Evolutionary conservation across 2,113 vertebrate genomes (phyloP).

Genomic region (Cebus imitator): DNA sequence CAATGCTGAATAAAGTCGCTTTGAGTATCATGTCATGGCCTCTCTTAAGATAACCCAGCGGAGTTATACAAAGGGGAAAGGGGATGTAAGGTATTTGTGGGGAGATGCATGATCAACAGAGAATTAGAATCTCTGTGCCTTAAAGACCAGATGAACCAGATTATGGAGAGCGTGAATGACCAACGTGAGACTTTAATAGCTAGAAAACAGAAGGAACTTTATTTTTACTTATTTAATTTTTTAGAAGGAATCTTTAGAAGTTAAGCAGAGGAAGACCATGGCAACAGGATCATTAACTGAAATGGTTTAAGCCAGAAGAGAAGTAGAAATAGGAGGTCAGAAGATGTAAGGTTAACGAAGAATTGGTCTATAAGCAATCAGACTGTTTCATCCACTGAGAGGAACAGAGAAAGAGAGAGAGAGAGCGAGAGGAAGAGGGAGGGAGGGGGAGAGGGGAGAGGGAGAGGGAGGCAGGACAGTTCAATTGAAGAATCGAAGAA

Average conservation of each 20-base stretch:
- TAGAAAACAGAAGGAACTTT: background rate
- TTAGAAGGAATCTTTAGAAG: background rate
- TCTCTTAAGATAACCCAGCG: background rate
- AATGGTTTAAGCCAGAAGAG: background rate
- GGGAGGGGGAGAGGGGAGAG: background rate
- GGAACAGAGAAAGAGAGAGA: background rate
- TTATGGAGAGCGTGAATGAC: background rate
- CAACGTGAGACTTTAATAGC: background rate
- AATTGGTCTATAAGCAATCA: background rate
- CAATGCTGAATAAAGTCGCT: background rate
- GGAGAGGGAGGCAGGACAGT: background rate
- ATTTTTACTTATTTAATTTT: too few species aligned
- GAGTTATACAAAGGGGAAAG: background rate
- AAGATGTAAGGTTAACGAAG: background rate
- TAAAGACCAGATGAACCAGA: background rate
- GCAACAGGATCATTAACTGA: background rate
- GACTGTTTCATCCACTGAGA: background rate
- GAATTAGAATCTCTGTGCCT: background rate
- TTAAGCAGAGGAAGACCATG: background rate
- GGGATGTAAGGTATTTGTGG: background rate
- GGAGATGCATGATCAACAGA: background rate
- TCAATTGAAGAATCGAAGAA: background rate
- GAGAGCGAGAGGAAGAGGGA: accelerated
- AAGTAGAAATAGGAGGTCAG: background rate
- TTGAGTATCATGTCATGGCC: background rate